These are phyloP conservation scores for Noctilio leporinus DNA, from an alignment of 2,113 vertebrate genomes.

Conservation along the genomic window DNA sequence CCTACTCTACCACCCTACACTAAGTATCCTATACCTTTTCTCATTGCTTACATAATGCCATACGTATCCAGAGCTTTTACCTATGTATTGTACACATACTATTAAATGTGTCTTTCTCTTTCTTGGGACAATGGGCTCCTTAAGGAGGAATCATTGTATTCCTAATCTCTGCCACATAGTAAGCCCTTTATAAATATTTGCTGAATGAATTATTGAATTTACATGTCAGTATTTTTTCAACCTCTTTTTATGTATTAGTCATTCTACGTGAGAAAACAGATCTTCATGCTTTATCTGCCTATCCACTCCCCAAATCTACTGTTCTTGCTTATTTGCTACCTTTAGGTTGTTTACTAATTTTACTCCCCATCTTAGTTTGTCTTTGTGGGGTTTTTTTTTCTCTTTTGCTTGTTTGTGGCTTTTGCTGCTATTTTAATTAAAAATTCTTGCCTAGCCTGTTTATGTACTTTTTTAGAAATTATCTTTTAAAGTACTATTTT, in stretches of 20 bases:
- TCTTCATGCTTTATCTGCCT: background rate
- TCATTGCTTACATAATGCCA: fast-evolving
- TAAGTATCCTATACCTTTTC: background rate
- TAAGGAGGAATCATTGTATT: background rate
- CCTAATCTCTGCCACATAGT: background rate
- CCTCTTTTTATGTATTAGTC: background rate
- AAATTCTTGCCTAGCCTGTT: background rate
- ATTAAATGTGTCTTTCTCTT: background rate
- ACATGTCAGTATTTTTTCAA: background rate
- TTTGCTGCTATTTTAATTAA: background rate
- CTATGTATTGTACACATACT: background rate
- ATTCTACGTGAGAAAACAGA: background rate
- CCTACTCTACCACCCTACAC: background rate
- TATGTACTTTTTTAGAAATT: background rate
- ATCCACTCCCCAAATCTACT: background rate
- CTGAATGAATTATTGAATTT: background rate
- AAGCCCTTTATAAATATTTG: background rate
- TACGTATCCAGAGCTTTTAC: background rate
- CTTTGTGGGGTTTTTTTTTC: background rate
- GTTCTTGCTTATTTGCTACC: background rate
- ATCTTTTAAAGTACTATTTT: background rate
- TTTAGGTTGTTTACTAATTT: background rate
- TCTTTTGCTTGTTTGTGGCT: background rate
- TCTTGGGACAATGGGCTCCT: background rate
- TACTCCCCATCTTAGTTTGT: background rate